Evolutionary conservation across 2,797 vertebrate genomes (phyloP).

Genomic region (Sebastes taczanowskii): DNA sequence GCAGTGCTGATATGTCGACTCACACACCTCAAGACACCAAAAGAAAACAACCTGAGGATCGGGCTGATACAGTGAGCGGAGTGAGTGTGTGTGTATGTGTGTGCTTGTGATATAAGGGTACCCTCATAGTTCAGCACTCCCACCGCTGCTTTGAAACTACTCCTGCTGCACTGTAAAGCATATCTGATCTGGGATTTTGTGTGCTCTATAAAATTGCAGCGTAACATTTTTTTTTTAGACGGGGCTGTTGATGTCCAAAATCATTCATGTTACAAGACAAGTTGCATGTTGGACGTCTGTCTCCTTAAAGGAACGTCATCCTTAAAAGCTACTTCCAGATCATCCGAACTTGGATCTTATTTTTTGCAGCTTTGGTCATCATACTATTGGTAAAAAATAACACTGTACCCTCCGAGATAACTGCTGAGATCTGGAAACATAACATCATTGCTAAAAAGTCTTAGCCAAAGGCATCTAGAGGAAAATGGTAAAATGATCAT

Average conservation of each 20-base stretch:
- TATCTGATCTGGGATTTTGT: background rate
- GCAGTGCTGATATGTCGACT: constrained; percentile 75
- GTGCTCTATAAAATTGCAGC: background rate
- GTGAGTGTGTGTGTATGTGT: background rate
- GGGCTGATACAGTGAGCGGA: background rate
- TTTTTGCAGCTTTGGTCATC: background rate
- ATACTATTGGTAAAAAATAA: background rate
- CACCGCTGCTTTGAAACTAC: background rate
- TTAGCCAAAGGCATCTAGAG: background rate
- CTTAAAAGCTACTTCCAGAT: background rate
- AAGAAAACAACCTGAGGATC: constrained; percentile 61
- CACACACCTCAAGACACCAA: constrained; percentile 59
- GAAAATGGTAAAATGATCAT: background rate
- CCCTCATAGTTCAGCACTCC: constrained; percentile 12
- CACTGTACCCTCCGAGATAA: background rate
- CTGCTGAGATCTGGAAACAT: background rate
- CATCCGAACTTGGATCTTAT: background rate
- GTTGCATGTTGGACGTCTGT: background rate
- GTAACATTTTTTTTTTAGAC: background rate
- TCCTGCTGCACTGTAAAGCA: background rate
- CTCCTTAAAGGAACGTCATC: background rate
- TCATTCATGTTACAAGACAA: background rate
- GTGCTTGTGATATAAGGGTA: constrained; percentile 34
- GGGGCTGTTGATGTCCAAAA: background rate
- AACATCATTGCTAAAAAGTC: background rate